These are phyloP conservation scores for Ladona fulva DNA, from an alignment of 1,140 invertebrate species.

Conservation along the genomic window DNA sequence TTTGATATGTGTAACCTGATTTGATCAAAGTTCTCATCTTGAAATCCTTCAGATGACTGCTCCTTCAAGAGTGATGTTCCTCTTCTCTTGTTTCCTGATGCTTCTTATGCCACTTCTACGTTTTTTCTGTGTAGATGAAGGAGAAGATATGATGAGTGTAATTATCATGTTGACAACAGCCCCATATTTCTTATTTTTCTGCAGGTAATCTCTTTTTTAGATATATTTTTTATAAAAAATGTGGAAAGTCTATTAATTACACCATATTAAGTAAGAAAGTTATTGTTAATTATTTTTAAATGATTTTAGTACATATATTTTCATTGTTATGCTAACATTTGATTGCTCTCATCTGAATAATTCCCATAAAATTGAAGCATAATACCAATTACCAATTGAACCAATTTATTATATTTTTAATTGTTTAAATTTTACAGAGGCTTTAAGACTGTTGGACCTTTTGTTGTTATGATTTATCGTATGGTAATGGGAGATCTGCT, in stretches of 20 bases:
- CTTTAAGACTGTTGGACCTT: constrained; percentile 95
- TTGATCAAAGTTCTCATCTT: neutral
- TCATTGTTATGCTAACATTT: too few species aligned
- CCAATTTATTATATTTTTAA: neutral
- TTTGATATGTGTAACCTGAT: too few species aligned
- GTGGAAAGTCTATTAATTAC: neutral
- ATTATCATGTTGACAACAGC: constrained; percentile 92
- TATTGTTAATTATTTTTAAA: neutral
- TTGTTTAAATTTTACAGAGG: constrained; percentile 49
- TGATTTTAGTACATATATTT: neutral
- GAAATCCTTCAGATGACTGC: constrained; percentile 60
- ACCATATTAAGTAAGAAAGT: neutral
- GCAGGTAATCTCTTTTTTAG: constrained; percentile 50
- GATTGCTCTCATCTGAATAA: neutral
- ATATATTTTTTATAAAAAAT: neutral
- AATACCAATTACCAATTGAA: neutral
- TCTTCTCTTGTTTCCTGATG: constrained; percentile 83
- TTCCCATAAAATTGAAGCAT: neutral
- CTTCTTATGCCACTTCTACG: constrained; percentile 73
- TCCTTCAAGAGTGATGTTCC: constrained; percentile 83
- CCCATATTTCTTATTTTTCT: constrained; percentile 98
- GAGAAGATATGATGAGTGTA: constrained; percentile 84
- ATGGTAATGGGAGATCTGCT: constrained; percentile 95
- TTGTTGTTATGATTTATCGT: constrained; percentile 98
- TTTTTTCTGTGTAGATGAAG: constrained; percentile 69